A percentile compares a stretch with the other conserved stretches of the same genome.
Evolutionary conservation across 2,888 invertebrate genomes (phyloP).

Genomic region (Caenorhabditis japonica): DNA sequence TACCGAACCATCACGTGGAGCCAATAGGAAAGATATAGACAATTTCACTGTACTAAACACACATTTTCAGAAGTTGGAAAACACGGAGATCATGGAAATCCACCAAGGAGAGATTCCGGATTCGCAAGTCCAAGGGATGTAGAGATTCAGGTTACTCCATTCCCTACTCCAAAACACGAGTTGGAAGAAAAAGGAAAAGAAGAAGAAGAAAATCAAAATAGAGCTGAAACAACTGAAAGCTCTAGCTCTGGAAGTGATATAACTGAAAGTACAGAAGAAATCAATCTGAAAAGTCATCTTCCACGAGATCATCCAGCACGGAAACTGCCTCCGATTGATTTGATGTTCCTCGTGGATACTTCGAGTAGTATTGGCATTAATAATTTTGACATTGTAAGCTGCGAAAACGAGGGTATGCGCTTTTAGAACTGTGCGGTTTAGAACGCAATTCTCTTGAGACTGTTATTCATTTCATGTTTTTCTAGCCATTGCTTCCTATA

Average conservation of each 20-base stretch:
- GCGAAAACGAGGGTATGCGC: no score
- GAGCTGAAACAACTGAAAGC: conserved; percentile 21
- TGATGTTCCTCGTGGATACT: conserved; percentile 71
- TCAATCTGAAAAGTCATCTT: conserved; percentile 53
- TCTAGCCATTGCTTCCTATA: no score
- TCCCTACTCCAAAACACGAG: conserved; percentile 13
- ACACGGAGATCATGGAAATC: no score
- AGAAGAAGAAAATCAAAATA: conserved; percentile 12
- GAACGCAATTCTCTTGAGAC: no score
- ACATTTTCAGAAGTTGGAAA: conserved; percentile 13
- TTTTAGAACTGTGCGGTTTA: no score
- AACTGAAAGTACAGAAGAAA: conserved; percentile 36
- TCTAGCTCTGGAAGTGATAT: conserved; percentile 29
- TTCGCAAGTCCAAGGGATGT: conserved; percentile 39
- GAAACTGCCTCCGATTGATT: conserved; percentile 72
- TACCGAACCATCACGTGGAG: conserved; percentile 26
- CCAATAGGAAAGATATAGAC: conserved; percentile 34
- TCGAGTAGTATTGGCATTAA: conserved; percentile 70
- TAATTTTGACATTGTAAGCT: conserved; percentile 68
- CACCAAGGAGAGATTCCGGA: conserved; percentile 31
- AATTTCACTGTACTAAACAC: no score
- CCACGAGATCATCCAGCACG: conserved; percentile 68
- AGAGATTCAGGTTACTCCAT: conserved; percentile 24
- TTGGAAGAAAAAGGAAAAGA: conserved; percentile 10
- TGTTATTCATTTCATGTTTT: no score